These are phyloP conservation scores for Hippocampus guttulatus DNA, from an alignment of 2,113 vertebrate species.

Conservation along the genomic window DNA sequence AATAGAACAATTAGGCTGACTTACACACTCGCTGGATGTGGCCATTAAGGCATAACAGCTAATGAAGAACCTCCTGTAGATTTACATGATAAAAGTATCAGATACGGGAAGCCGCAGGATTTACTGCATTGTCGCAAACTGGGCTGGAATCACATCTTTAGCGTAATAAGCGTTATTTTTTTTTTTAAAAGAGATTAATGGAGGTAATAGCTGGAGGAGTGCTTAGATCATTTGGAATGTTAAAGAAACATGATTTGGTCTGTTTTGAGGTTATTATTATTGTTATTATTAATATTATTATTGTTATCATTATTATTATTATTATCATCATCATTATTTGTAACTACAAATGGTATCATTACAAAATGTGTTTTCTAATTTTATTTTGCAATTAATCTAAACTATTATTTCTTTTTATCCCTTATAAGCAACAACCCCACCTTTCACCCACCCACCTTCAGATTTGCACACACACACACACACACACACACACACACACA, in stretches of 20 bases:
- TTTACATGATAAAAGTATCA: slow-evolving; percentile 54
- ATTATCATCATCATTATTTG: not conserved
- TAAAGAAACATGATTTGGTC: not conserved
- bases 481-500: slow-evolving; percentile 23
- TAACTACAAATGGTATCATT: not conserved
- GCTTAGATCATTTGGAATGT: not conserved
- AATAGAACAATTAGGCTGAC: slow-evolving; percentile 31
- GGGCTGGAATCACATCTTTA: slow-evolving; percentile 1
- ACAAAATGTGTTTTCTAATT: not conserved
- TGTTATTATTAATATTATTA: not conserved
- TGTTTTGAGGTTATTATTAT: not conserved
- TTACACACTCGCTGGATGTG: slow-evolving; percentile 30
- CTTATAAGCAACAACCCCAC: not conserved
- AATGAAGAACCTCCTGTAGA: slow-evolving; percentile 57
- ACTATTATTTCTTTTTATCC: not conserved
- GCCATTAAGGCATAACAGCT: slow-evolving; percentile 51
- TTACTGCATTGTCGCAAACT: slow-evolving; percentile 16
- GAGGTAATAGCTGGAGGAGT: not conserved
- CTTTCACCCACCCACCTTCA: slow-evolving; percentile 42
- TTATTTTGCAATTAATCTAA: not conserved
- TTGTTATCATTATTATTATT: not conserved
- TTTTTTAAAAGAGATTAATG: not conserved
- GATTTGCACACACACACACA: slow-evolving; percentile 73
- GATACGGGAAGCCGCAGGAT: slow-evolving; percentile 38
- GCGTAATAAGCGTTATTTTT: not conserved